Conservation (phyloP, 2,797 vertebrate genomes). For the Crocodylus rhombifer region DNA sequence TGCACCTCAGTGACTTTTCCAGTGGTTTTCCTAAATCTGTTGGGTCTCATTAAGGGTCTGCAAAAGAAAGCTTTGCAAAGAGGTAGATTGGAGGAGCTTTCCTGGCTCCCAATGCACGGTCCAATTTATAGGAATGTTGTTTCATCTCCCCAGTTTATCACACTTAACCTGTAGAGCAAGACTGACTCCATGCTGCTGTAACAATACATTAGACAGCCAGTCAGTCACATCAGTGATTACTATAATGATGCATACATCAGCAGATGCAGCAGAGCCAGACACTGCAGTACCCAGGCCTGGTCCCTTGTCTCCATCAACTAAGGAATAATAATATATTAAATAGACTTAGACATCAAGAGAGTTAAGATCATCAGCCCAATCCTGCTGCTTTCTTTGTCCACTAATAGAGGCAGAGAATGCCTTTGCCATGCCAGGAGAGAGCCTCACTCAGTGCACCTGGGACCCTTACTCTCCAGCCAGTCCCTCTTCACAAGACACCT, state of each 20-base stretch:
- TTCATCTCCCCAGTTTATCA: conserved; percentile 55
- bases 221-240: conserved; percentile 38
- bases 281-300: background rate
- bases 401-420: accelerated
- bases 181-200: conserved; percentile 45
- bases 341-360: background rate
- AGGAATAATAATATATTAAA: background rate
- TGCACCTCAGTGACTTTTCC: background rate
- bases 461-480: accelerated
- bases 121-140: conserved; percentile 55
- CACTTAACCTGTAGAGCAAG: conserved; percentile 55
- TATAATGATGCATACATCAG: background rate
- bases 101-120: conserved; percentile 46
- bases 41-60: background rate
- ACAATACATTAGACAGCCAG: conserved; percentile 49
- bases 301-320: background rate
- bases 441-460: background rate
- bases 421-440: background rate
- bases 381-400: background rate
- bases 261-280: background rate
- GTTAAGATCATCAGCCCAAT: background rate
- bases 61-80: conserved; percentile 16
- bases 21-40: background rate
- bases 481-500: background rate
- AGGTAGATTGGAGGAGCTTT: background rate